Percentiles rank a stretch among this genome's conserved stretches.
These are phyloP conservation scores for Microcebus griseorufus DNA, from an alignment of 2,113 vertebrate genomes.

Conservation along the genomic window DNA sequence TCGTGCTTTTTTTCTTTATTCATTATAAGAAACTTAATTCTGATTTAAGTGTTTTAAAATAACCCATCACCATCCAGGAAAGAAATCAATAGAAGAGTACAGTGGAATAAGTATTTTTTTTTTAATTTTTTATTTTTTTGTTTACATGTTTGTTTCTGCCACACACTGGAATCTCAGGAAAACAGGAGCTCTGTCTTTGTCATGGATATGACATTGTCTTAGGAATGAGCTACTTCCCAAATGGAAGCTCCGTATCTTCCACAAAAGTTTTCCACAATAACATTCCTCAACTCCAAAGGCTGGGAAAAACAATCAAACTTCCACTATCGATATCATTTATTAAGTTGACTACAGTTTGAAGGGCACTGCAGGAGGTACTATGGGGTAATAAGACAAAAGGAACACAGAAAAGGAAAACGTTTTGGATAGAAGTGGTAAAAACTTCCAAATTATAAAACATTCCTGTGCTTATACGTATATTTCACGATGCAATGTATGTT, in stretches of 20 bases:
- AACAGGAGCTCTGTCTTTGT: neutral
- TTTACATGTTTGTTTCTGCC: neutral
- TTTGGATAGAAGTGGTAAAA: neutral
- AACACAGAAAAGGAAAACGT: neutral
- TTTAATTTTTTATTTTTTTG: neutral
- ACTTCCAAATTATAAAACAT: neutral
- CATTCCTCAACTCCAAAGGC: neutral
- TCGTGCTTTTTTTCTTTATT: neutral
- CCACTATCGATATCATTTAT: neutral
- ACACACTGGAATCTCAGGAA: neutral
- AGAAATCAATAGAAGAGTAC: neutral
- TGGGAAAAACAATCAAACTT: constrained; percentile 24
- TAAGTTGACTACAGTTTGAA: neutral
- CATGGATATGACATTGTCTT: neutral
- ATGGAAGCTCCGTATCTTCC: neutral
- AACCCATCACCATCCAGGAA: neutral
- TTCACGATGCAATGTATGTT: neutral
- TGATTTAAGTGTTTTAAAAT: constrained; percentile 12
- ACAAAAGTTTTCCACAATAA: neutral
- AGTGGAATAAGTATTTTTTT: neutral
- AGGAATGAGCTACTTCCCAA: neutral
- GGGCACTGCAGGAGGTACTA: neutral
- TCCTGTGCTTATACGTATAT: neutral
- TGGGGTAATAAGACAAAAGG: neutral
- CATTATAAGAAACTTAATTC: neutral